These are phyloP conservation scores for Lithophane semibrunnea DNA, from an alignment of 2,888 invertebrate species.

Conservation along the genomic window DNA sequence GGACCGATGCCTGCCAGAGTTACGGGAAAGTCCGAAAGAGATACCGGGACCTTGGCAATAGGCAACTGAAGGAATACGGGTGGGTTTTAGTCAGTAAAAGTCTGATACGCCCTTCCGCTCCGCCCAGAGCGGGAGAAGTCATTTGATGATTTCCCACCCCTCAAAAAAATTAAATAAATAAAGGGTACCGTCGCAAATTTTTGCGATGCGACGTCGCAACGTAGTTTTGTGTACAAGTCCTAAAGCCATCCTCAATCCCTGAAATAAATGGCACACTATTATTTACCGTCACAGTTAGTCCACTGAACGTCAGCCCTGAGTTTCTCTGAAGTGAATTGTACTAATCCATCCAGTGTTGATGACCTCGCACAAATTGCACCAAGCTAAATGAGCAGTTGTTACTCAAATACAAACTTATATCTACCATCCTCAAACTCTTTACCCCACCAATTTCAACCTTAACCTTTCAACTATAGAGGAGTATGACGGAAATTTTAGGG, in stretches of 20 bases:
- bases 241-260: background rate
- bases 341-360: slow-evolving; percentile 83
- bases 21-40: too few relatives aligned
- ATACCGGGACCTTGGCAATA: too few relatives aligned
- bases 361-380: slow-evolving; percentile 83
- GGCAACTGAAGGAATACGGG: too few relatives aligned
- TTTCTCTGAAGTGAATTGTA: slow-evolving; percentile 81
- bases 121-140: too few relatives aligned
- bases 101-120: too few relatives aligned
- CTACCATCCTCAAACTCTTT: background rate
- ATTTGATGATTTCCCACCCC: too few relatives aligned
- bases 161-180: too few relatives aligned
- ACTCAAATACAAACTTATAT: slow-evolving; percentile 65
- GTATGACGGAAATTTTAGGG: slow-evolving; percentile 3
- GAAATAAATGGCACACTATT: slow-evolving; percentile 13
- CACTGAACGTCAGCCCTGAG: slow-evolving; percentile 72
- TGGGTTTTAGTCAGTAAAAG: too few relatives aligned
- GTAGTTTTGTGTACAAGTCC: too few relatives aligned
- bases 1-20: too few relatives aligned
- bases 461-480: fast-evolving
- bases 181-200: too few relatives aligned
- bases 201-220: too few relatives aligned
- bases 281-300: slow-evolving; percentile 36
- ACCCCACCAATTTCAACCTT: slow-evolving; percentile 41
- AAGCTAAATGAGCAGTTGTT: slow-evolving; percentile 79